These are phyloP conservation scores for Podilymbus podiceps DNA, from an alignment of 2,113 vertebrate genomes.

Conservation along the genomic window DNA sequence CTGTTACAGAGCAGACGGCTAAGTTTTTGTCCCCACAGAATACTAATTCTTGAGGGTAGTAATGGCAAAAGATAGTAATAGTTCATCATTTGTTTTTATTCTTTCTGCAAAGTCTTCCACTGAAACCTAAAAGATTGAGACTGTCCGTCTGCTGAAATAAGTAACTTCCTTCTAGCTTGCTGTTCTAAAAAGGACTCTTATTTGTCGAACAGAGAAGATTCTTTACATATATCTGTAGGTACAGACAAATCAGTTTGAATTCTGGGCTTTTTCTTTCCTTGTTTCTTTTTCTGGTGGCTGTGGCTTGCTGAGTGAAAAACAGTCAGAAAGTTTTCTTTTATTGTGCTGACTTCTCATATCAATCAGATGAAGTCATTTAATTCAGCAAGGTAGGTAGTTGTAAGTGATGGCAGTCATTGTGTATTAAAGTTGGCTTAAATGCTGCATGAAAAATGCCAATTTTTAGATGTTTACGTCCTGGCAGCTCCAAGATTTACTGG, in stretches of 20 bases:
- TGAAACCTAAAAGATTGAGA: neutral
- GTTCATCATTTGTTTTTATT: conserved; percentile 36
- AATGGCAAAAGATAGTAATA: conserved; percentile 32
- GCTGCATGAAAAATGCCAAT: neutral
- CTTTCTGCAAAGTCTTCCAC: neutral
- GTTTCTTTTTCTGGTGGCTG: neutral
- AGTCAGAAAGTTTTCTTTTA: conserved; percentile 8
- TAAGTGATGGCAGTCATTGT: neutral
- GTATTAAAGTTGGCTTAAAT: neutral
- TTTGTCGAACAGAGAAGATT: neutral
- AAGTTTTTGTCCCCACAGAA: neutral
- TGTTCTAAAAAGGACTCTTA: neutral
- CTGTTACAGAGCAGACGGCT: neutral
- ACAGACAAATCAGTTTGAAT: neutral
- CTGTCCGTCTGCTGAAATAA: neutral
- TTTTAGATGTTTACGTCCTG: conserved; percentile 6
- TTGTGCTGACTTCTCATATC: neutral
- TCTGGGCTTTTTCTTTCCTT: neutral
- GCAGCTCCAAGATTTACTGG: neutral
- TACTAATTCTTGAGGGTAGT: neutral
- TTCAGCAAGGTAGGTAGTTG: conserved; percentile 1
- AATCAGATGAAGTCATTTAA: conserved; percentile 10
- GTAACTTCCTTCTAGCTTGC: neutral
- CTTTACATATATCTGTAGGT: neutral
- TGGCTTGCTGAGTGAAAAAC: neutral